phyloP scores from a whole-genome alignment of 2,113 vertebrate species.

The Rhinoptilus africanus region DNA sequence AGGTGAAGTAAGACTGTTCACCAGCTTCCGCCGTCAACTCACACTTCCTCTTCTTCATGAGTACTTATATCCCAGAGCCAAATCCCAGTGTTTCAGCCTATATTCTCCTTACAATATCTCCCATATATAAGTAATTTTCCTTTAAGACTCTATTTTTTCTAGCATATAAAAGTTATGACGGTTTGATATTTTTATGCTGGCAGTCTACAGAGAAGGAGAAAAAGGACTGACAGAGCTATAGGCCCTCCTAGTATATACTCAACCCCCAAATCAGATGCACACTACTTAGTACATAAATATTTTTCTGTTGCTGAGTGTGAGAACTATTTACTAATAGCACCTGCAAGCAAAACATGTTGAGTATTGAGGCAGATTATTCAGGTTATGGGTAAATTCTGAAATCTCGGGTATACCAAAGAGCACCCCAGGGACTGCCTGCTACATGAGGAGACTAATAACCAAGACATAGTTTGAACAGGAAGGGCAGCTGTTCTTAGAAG shows the following conservation, averaged over 20 bases:
- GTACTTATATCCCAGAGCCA: background rate
- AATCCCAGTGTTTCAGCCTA: background rate
- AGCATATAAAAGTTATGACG: background rate
- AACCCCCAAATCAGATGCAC: background rate
- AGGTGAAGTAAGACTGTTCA: background rate
- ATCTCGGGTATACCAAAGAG: background rate
- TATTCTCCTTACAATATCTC: background rate
- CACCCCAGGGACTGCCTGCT: background rate
- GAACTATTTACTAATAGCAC: background rate
- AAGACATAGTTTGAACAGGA: background rate
- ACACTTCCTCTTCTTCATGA: background rate
- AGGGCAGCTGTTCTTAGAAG: background rate
- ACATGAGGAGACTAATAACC: background rate
- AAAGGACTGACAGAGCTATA: background rate
- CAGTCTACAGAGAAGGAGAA: background rate
- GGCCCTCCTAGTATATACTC: background rate
- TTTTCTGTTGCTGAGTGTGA: background rate
- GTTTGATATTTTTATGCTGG: background rate
- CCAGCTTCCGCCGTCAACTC: background rate
- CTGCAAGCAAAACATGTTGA: background rate
- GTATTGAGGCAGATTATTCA: background rate
- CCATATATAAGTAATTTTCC: background rate
- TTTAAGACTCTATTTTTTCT: background rate
- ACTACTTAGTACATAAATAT: background rate
- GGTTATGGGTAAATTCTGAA: background rate